A percentile compares a stretch with the other conserved stretches of the same genome.
These are phyloP conservation scores for Drosophila athabasca DNA, from an alignment of 1,140 invertebrate genomes.

Conservation along the genomic window DNA sequence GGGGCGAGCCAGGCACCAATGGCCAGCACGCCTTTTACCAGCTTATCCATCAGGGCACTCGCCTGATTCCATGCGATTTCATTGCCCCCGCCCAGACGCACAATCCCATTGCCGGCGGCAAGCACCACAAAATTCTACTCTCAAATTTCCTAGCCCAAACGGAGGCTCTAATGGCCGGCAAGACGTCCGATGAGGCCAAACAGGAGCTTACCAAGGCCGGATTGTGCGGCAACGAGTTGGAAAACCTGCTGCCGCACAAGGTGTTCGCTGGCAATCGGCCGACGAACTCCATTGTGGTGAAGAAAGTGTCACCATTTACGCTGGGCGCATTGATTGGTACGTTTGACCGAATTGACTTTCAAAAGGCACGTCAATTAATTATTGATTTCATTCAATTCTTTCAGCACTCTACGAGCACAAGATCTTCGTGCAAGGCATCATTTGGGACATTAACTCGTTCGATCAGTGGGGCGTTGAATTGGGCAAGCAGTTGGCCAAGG, in stretches of 20 bases:
- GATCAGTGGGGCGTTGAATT: constrained; percentile 99
- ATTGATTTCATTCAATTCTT: constrained; percentile 79
- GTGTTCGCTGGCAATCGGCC: constrained; percentile 98
- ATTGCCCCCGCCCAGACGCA: constrained; percentile 96
- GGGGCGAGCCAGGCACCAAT: constrained; percentile 99
- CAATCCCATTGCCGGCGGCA: constrained; percentile 93
- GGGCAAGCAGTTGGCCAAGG: constrained; percentile 98
- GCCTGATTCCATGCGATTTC: constrained; percentile 98
- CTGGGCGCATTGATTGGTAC: constrained; percentile 97
- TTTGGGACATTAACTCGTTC: constrained; percentile 99
- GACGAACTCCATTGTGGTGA: constrained; percentile 98
- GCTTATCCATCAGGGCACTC: constrained; percentile 91
- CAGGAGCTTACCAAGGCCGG: constrained; percentile 90
- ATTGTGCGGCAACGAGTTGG: constrained; percentile 88
- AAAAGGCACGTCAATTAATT: constrained; percentile 25
- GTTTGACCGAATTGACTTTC: constrained; percentile 46
- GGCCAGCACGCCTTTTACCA: constrained; percentile 99
- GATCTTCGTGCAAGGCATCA: constrained; percentile 98
- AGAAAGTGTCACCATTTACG: constrained; percentile 96
- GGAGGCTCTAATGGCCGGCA: constrained; percentile 97
- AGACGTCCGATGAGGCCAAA: constrained; percentile 90
- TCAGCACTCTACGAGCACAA: constrained; percentile 98
- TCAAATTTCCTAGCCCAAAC: constrained; percentile 99
- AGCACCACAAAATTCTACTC: constrained; percentile 94
- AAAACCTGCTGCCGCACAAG: constrained; percentile 96